These are phyloP conservation scores for Trachythela sp. DNA, from an alignment of 64 coral and sea anemone genomes.

Conservation along the genomic window DNA sequence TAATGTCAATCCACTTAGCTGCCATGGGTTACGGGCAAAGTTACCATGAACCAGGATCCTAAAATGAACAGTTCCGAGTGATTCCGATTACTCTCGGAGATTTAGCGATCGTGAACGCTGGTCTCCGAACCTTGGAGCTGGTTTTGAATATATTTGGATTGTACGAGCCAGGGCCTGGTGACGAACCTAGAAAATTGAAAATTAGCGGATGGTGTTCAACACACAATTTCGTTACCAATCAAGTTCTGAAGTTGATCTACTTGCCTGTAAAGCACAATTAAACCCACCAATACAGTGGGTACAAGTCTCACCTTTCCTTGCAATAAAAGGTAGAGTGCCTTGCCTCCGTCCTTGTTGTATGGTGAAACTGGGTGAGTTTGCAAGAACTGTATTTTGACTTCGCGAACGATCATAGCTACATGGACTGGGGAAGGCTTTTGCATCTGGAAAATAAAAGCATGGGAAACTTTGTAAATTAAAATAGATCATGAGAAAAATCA, in stretches of 20 bases:
- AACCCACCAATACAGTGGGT: background rate
- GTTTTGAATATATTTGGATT: background rate
- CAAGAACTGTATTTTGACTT: background rate
- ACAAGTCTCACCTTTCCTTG: background rate
- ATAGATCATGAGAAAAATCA: too few species aligned
- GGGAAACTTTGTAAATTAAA: too few species aligned
- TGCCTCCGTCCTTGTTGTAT: background rate
- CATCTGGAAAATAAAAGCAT: background rate
- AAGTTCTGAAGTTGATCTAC: too few species aligned
- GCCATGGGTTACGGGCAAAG: too few species aligned
- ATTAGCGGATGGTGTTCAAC: background rate
- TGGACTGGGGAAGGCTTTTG: background rate
- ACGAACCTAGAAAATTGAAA: background rate
- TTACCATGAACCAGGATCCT: background rate
- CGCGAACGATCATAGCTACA: background rate
- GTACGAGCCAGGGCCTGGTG: background rate
- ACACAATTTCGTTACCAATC: too few species aligned
- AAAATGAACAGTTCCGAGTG: background rate
- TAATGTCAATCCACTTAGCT: too few species aligned
- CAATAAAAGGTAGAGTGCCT: background rate
- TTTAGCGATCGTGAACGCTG: background rate
- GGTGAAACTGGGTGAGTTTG: background rate
- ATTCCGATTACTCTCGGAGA: background rate
- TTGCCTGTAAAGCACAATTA: background rate
- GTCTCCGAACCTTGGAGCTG: background rate